Evolutionary conservation across 2,113 vertebrate genomes (phyloP), one percentile per base, ranked within the genome.

Genomic region (Paramisgurnus dabryanus): DNA sequence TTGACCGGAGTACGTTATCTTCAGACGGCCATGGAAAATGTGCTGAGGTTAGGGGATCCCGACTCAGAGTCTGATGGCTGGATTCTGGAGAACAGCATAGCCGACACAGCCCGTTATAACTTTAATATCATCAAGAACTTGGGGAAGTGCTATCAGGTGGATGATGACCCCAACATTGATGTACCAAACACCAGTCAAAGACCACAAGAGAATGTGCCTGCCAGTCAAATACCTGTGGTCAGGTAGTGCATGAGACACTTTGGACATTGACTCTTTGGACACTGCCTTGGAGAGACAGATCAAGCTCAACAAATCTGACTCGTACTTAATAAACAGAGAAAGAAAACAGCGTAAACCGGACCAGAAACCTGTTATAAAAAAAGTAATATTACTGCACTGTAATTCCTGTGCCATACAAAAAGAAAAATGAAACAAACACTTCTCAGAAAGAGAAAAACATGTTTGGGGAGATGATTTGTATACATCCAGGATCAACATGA

Each of bases 21-120:
- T 58, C 96, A 97, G 90, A 97, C 96, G 0, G 91, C 95, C 82
- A 95, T 96, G 94, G 95, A 94, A 87, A 96, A 95, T 0, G 89
- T 96, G 8, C 89, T 95, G 3, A 88, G 91, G 11, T 83, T 91
- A 4, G 95, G 94, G 0, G 93, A 96, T 70, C 78, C 92, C 0
- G 92, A 95, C n/a, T 90, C 87, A 0, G 93, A 95, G 79, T 95
- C 95, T 0, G 93, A 95, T 0, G 96, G 95, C 7, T 97, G 96
- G 95, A 85, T 97, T 74, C 91, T 97, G 80, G 93, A 96, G 89
- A 95, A 94, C 58, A 93, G 94, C 79, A 89, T 96, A 75, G 88
- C 92, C 17, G 94, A 96, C 89, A 96, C 93, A 0, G 95, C 94
- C 27, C 91, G 93, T 76, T 91, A 92, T 76, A 96, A 96, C 84